Evolutionary conservation across 1,140 invertebrate genomes (phyloP).

Genomic region (Tribolium madens): DNA sequence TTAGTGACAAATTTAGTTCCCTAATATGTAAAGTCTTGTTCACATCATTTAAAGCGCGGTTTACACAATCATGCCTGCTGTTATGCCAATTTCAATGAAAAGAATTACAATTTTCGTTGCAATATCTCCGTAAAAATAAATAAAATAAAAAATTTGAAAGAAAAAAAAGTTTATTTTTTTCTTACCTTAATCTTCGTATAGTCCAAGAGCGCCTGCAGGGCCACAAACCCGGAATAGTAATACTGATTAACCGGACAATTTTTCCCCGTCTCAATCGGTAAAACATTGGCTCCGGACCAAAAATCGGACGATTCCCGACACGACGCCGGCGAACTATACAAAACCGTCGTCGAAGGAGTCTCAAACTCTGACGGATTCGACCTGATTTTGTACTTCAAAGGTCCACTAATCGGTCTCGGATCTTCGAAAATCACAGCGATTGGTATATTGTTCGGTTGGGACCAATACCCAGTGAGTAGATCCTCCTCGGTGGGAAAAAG

Average conservation of each 20-base stretch:
- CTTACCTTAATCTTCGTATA: conserved; percentile 77
- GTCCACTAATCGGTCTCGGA: conserved; percentile 67
- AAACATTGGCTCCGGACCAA: conserved; percentile 71
- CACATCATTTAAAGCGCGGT: no score
- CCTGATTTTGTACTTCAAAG: conserved; percentile 77
- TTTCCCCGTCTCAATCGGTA: conserved; percentile 74
- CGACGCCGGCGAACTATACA: conserved; percentile 74
- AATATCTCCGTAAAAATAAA: no score
- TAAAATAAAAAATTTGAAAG: no score
- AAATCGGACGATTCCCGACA: conserved; percentile 74
- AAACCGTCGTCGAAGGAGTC: conserved; percentile 73
- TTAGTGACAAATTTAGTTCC: no score
- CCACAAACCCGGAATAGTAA: conserved; percentile 80
- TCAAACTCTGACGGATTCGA: conserved; percentile 76
- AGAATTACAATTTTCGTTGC: no score
- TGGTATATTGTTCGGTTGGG: conserved; percentile 73
- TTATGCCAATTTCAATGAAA: no score
- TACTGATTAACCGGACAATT: conserved; percentile 82
- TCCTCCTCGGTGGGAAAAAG: conserved; percentile 76
- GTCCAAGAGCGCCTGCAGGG: conserved; percentile 78
- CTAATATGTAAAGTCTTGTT: no score
- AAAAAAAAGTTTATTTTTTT: no score
- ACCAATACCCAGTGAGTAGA: conserved; percentile 77
- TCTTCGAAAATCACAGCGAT: conserved; percentile 78
- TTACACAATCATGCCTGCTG: no score